Evolutionary conservation across 2,113 vertebrate species (phyloP).

Genomic region (Mormyrus lacerda): DNA sequence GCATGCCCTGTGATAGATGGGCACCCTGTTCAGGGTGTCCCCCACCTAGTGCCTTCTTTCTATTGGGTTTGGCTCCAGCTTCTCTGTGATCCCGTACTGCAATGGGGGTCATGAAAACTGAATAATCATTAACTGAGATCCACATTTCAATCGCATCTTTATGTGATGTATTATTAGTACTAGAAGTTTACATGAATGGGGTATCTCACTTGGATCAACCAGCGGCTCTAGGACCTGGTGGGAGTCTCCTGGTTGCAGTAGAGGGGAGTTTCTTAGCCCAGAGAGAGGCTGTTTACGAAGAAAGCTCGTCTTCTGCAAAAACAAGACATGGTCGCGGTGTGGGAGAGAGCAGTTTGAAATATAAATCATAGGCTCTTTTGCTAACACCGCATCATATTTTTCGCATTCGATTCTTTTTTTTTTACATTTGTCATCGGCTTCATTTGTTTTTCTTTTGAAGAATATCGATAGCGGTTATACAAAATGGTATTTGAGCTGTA

Average conservation of each 20-base stretch:
- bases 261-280: constrained; percentile 33
- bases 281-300: constrained; percentile 56
- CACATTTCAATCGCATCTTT: background rate
- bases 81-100: background rate
- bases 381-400: background rate
- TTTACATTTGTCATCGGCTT: background rate
- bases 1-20: background rate
- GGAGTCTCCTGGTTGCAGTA: constrained; percentile 27
- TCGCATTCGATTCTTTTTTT: background rate
- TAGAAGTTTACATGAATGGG: background rate
- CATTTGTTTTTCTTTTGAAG: constrained; percentile 26
- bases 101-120: background rate
- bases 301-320: constrained; percentile 40
- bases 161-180: background rate
- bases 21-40: background rate
- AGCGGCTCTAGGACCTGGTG: constrained; percentile 52
- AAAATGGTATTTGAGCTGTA: constrained; percentile 47
- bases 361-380: constrained; percentile 48
- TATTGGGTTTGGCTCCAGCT: background rate
- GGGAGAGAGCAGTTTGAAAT: constrained; percentile 50
- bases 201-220: background rate
- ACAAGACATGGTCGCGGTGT: constrained; percentile 40
- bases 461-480: background rate
- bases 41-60: background rate
- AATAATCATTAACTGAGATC: background rate